phyloP scores from a whole-genome alignment of 2,113 vertebrate genomes.

The Acanthochromis polyacanthus region DNA sequence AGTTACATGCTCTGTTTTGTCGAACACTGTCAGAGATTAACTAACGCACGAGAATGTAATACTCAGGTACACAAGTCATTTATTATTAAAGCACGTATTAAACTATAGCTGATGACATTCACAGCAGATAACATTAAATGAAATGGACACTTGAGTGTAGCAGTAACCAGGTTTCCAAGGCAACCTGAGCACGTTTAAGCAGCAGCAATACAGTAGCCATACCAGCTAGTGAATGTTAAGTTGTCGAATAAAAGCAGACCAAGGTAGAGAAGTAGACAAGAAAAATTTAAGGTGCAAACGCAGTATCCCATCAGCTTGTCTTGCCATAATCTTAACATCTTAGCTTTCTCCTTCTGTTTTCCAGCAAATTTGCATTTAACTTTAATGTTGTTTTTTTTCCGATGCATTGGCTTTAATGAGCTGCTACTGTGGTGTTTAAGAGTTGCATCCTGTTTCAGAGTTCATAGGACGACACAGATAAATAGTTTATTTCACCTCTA shows the following conservation, averaged over 20 bases:
- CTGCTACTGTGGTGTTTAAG: constrained; percentile 11
- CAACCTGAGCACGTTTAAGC: constrained; percentile 64
- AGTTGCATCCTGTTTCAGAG: too few species aligned
- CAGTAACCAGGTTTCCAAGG: constrained; percentile 70
- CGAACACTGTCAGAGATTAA: not conserved
- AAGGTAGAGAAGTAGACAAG: constrained; percentile 12
- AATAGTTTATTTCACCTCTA: not conserved
- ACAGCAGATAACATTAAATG: constrained; percentile 41
- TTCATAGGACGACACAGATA: not conserved
- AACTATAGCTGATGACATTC: constrained; percentile 50
- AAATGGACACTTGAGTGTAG: constrained; percentile 45
- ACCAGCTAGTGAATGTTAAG: constrained; percentile 40
- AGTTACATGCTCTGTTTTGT: not conserved
- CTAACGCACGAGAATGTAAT: not conserved
- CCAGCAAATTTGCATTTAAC: constrained; percentile 12
- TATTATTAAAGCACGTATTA: constrained; percentile 5
- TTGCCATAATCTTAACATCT: not conserved
- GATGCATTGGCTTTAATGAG: constrained; percentile 44
- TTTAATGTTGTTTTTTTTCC: constrained; percentile 38
- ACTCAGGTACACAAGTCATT: constrained; percentile 1
- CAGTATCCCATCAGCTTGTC: not conserved
- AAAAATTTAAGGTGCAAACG: not conserved
- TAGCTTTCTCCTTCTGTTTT: constrained; percentile 7
- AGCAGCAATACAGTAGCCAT: constrained; percentile 29
- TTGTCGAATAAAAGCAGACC: constrained; percentile 33